Evolutionary conservation across 2,113 vertebrate genomes (phyloP), one percentile per base, ranked within the genome.

Genomic region (Pygoscelis adeliae): DNA sequence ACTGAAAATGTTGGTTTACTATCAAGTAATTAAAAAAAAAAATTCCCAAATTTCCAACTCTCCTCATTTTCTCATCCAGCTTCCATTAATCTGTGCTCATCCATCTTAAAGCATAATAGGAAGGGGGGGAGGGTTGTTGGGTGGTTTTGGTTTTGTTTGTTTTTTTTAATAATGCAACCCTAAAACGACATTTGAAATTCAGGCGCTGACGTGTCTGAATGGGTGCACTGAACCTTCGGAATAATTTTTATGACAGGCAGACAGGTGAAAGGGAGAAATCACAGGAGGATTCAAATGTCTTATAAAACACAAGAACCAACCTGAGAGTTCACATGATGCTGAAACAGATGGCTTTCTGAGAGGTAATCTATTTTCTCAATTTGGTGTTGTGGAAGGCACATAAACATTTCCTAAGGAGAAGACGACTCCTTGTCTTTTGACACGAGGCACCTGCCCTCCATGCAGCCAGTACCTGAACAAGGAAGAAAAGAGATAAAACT

Each of bases 361-460:
- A 96, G 91, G 77, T 93, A 96, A 94, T 97, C 94, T 95, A 30
- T 97, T 96, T 96, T 89, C 95, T 93, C 93, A 76, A 42, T 91
- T 96, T 94, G 93, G 44, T 85, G 62, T 79, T 95, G 46, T 65
- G 49, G 73, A 87, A 96, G 66, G 84, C 78, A 76, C 89, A 93
- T 61, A 96, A 97, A 93, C 93, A 94, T 90, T 89, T 96, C 95
- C 62, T 96, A 90, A 91, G 77, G 72, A 97, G 90, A 89, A 61
- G 91, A 93, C 3, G 25, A 85, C 53, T 93, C 72, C 61, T 89
- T 74, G 73, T 85, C 73, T 92, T 89, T 46, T 74, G 87, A 95
- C 70, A 85, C 93, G 92, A 96, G 81, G 58, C 87, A 80, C 20
- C 77, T 79, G 69, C 81, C 53, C 89, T 96, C 73, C 49, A 9